These are phyloP conservation scores for Cinara cedri DNA, from an alignment of 2,888 invertebrate genomes.

Conservation along the genomic window DNA sequence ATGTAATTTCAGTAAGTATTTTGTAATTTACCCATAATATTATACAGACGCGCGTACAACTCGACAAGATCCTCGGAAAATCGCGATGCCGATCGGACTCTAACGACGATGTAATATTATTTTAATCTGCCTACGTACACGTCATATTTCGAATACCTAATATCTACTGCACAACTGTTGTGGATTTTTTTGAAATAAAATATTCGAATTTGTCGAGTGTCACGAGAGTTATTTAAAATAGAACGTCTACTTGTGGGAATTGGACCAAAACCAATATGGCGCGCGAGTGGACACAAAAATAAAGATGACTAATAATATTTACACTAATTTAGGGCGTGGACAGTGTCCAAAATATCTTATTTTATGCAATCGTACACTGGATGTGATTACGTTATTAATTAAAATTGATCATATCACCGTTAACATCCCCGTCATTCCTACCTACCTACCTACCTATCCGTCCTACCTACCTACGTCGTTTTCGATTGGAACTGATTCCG, in stretches of 20 bases:
- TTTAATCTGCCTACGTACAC: too few relatives aligned
- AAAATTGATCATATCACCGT: constrained; percentile 48
- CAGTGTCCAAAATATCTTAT: constrained; percentile 53
- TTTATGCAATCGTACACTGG: constrained; percentile 41
- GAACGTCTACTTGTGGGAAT: constrained; percentile 55
- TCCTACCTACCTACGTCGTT: not conserved
- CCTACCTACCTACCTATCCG: too few relatives aligned
- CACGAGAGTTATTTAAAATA: constrained; percentile 55
- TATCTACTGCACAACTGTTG: not conserved
- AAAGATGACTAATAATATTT: constrained; percentile 57
- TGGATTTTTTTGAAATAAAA: constrained; percentile 45
- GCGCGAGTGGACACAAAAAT: constrained; percentile 54
- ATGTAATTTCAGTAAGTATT: too few relatives aligned
- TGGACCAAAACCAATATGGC: constrained; percentile 54
- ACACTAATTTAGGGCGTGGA: constrained; percentile 56
- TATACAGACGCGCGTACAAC: too few relatives aligned
- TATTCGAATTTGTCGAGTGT: constrained; percentile 51
- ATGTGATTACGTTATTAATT: constrained; percentile 51
- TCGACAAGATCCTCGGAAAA: not conserved
- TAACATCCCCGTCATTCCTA: not conserved
- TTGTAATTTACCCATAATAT: not conserved
- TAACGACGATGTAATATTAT: not conserved
- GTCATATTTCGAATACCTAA: constrained; percentile 13
- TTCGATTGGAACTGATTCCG: not conserved
- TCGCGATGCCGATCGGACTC: not conserved